phyloP scores from a whole-genome alignment of 2,113 vertebrate species.

The Microcebus jonahi region DNA sequence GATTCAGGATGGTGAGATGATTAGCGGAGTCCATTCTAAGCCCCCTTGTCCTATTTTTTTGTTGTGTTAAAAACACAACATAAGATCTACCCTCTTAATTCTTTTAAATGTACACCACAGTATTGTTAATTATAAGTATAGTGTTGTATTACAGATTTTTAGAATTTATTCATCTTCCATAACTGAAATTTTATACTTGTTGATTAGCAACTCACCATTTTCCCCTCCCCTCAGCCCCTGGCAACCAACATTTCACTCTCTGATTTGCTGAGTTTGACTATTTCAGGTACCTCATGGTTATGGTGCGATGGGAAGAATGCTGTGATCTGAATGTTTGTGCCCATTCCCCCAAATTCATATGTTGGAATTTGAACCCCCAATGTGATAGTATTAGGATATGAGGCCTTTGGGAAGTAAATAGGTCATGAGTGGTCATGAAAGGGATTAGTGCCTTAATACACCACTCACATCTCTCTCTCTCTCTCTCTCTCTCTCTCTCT shows the following conservation, averaged over 20 bases:
- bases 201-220: neutral
- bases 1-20: no score
- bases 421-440: no score
- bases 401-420: no score
- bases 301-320: neutral
- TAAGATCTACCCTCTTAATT: neutral
- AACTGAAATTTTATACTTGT: neutral
- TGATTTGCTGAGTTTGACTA: neutral
- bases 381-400: no score
- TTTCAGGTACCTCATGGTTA: neutral
- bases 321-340: neutral
- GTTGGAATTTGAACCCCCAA: neutral
- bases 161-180: neutral
- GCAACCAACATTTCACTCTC: neutral
- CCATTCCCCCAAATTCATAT: no score
- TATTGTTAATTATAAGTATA: neutral
- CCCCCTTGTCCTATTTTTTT: neutral
- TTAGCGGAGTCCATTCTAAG: neutral
- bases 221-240: neutral
- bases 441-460: no score
- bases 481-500: neutral
- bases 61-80: neutral
- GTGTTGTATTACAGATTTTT: neutral
- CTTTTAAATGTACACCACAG: neutral
- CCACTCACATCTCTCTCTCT: no score